Conservation (phyloP, 2,113 vertebrate species). For the Halcyon senegalensis region DNA sequence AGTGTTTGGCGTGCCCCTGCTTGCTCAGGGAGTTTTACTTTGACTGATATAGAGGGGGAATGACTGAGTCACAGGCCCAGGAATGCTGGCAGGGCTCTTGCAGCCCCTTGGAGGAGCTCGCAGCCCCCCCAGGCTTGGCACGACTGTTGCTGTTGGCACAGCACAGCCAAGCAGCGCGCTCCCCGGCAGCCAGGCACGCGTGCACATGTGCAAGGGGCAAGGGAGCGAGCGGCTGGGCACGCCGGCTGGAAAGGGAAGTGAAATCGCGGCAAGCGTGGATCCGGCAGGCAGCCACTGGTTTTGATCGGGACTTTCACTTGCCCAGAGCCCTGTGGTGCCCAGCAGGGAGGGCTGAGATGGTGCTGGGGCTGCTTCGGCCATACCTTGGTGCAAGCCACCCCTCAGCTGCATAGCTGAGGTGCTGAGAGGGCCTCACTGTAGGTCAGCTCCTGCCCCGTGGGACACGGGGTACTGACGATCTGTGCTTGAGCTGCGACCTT, state of each 20-base stretch:
- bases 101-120: background rate
- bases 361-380: background rate
- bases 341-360: fast-evolving
- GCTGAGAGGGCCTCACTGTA: fast-evolving
- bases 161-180: background rate
- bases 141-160: background rate
- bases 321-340: fast-evolving
- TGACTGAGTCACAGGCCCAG: background rate
- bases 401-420: fast-evolving
- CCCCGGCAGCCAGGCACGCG: background rate
- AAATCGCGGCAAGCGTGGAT: background rate
- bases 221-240: background rate
- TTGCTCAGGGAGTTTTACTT: background rate
- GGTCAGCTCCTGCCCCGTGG: background rate
- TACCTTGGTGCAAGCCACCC: background rate
- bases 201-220: background rate
- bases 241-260: background rate
- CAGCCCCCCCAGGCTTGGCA: background rate
- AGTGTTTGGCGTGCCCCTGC: background rate
- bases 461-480: background rate
- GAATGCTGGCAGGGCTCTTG: fast-evolving
- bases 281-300: background rate
- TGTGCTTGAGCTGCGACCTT: background rate
- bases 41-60: background rate
- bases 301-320: background rate